These are phyloP conservation scores for Aphrocallistes beatrix DNA, from an alignment of 37 sponge, comb jelly and placozoan genomes.

Conservation along the genomic window DNA sequence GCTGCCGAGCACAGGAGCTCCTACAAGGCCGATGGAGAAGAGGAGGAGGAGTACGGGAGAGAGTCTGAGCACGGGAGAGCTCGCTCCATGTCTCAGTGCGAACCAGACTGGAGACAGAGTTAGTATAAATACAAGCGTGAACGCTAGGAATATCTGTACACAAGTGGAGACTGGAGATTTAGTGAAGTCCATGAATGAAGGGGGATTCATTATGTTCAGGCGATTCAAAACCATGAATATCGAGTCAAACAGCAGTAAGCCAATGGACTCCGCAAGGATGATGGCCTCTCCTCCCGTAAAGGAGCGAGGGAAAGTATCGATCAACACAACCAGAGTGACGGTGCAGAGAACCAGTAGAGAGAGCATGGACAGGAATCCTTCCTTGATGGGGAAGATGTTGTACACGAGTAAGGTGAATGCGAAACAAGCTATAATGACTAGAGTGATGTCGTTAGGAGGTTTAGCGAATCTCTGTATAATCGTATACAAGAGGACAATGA, in stretches of 20 bases:
- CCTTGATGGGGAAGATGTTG: constrained; percentile 3
- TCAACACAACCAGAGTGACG: not conserved
- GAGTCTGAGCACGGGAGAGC: not conserved
- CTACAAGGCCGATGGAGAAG: not conserved
- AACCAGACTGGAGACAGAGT: not conserved
- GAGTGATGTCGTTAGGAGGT: not conserved
- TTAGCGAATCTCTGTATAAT: not conserved
- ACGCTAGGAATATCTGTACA: not conserved
- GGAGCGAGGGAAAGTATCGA: not conserved
- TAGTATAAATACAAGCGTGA: not conserved
- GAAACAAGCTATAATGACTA: not conserved
- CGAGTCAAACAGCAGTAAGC: not conserved
- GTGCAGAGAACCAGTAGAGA: not conserved
- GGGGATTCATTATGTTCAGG: not conserved
- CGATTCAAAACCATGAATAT: not conserved
- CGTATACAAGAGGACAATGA: not conserved
- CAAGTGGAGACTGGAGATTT: not conserved
- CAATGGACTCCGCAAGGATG: not conserved
- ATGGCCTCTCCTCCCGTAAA: not conserved
- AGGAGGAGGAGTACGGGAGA: not conserved
- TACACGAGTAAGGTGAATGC: not conserved
- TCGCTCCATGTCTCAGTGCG: not conserved
- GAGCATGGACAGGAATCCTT: not conserved
- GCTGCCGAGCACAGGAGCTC: not conserved
- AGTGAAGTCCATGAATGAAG: not conserved